Conservation (phyloP, 2,888 invertebrate species). For the Campoletis raptor region DNA sequence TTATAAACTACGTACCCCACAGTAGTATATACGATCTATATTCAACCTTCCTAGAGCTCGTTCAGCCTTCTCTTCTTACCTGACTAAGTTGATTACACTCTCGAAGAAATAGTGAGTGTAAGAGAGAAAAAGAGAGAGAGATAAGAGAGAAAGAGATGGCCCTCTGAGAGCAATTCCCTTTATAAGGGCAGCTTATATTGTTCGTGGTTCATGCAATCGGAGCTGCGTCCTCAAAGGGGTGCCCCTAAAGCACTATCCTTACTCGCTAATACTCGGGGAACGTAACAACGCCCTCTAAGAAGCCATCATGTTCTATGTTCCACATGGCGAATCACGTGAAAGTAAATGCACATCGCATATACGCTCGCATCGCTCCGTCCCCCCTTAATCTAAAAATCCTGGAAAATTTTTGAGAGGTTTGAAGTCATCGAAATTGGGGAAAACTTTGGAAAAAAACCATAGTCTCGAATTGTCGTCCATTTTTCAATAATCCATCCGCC, state of each 20-base stretch:
- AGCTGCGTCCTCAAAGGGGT: slow-evolving; percentile 74
- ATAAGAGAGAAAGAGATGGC: slow-evolving; percentile 69
- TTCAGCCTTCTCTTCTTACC: slow-evolving; percentile 37
- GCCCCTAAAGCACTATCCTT: slow-evolving; percentile 48
- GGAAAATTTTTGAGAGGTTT: neutral
- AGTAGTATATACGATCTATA: slow-evolving; percentile 35
- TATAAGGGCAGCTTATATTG: slow-evolving; percentile 58
- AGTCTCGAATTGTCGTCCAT: neutral
- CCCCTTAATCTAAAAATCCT: neutral
- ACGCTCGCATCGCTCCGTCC: no score
- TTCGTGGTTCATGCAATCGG: slow-evolving; percentile 75
- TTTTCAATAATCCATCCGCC: neutral
- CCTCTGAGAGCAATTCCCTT: slow-evolving; percentile 72
- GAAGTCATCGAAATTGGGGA: neutral
- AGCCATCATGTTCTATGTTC: slow-evolving; percentile 23
- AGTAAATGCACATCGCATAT: neutral
- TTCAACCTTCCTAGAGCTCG: slow-evolving; percentile 43
- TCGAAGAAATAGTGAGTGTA: slow-evolving; percentile 27
- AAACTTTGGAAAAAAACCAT: neutral
- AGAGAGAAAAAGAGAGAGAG: neutral
- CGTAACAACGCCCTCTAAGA: slow-evolving; percentile 52
- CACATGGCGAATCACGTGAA: neutral
- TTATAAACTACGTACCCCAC: slow-evolving; percentile 36
- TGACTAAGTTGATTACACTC: slow-evolving; percentile 65
- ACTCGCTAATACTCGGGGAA: slow-evolving; percentile 37